Evolutionary conservation across 2,113 vertebrate species (phyloP).

Genomic region (Ascaphus truei): DNA sequence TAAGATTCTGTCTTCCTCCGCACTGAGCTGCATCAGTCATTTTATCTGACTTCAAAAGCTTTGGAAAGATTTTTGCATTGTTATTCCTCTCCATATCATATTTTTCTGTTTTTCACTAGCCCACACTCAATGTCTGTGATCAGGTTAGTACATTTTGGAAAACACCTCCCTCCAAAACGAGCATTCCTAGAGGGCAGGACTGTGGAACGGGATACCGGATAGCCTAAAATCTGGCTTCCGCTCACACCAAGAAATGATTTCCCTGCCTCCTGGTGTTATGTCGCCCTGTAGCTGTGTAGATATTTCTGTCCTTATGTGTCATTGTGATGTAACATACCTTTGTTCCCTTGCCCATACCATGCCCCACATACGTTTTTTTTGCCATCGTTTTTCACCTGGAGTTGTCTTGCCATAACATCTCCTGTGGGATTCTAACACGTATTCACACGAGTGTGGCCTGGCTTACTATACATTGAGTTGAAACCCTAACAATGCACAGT

Average conservation of each 20-base stretch:
- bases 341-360: neutral
- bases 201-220: conserved; percentile 67
- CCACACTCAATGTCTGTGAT: conserved; percentile 98
- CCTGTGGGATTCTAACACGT: neutral
- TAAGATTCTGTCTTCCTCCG: conserved; percentile 44
- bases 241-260: neutral
- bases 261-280: neutral
- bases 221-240: conserved; percentile 34
- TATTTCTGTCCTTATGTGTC: neutral
- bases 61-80: conserved; percentile 63
- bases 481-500: too few species aligned
- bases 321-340: neutral
- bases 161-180: conserved; percentile 29
- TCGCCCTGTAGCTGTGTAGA: neutral
- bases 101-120: conserved; percentile 97
- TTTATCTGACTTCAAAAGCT: conserved; percentile 53
- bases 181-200: conserved; percentile 61
- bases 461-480: too few species aligned
- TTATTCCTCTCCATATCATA: conserved; percentile 87
- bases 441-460: neutral
- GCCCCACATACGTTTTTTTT: neutral
- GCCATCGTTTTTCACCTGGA: neutral
- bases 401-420: neutral
- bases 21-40: conserved; percentile 31
- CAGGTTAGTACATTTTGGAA: conserved; percentile 92